Conservation (phyloP, 2,797 vertebrate genomes). For the Danionella dracula region DNA sequence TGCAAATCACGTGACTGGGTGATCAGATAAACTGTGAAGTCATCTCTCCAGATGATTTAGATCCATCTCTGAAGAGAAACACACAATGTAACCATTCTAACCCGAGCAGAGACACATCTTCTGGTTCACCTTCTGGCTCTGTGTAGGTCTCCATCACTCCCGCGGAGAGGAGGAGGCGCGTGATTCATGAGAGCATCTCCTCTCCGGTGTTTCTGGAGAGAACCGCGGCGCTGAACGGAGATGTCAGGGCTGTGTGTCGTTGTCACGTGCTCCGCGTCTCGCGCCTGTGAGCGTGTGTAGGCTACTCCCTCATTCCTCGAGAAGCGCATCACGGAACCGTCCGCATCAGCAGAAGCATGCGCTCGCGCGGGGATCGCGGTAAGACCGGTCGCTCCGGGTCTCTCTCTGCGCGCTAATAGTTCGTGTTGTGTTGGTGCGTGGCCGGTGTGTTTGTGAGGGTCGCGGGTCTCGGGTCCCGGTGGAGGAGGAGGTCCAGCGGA, state of each 20-base stretch:
- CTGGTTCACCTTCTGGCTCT: not conserved
- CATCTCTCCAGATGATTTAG: too few relatives aligned
- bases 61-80: too few relatives aligned
- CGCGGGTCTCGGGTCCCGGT: too few relatives aligned
- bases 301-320: conserved; percentile 34
- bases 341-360: conserved; percentile 42
- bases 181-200: not conserved
- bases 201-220: not conserved
- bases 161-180: not conserved
- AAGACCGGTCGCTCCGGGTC: not conserved
- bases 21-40: too few relatives aligned
- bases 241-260: conserved; percentile 37
- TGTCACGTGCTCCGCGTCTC: conserved; percentile 17
- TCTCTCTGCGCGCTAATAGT: not conserved
- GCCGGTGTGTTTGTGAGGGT: not conserved
- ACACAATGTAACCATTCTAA: too few relatives aligned
- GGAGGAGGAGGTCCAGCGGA: not conserved
- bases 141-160: not conserved
- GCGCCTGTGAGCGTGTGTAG: conserved; percentile 24
- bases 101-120: too few relatives aligned
- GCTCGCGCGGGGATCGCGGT: conserved; percentile 12
- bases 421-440: not conserved
- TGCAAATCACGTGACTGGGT: too few relatives aligned
- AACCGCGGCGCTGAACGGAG: conserved; percentile 1
- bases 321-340: conserved; percentile 50